These are phyloP conservation scores for Acanthornis magna DNA, from an alignment of 2,797 vertebrate species.

Conservation along the genomic window DNA sequence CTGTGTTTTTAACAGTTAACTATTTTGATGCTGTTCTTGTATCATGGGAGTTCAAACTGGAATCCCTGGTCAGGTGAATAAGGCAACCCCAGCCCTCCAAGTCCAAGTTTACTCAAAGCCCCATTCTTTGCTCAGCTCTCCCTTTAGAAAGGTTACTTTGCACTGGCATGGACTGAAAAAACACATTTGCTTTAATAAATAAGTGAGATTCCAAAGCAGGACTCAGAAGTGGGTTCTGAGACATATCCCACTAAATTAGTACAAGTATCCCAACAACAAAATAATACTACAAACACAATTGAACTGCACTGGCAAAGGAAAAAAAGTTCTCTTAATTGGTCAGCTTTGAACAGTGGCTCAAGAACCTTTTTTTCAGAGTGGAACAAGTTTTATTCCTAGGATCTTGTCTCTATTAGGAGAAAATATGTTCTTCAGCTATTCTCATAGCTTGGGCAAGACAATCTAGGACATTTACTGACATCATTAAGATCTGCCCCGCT, in stretches of 20 bases:
- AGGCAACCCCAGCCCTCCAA: not conserved
- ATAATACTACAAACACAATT: not conserved
- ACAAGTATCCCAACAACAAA: not conserved
- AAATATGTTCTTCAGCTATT: not conserved
- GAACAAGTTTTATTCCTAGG: not conserved
- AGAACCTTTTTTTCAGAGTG: not conserved
- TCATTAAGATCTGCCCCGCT: not conserved
- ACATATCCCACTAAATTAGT: not conserved
- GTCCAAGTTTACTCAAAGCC: not conserved
- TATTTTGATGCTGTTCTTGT: not conserved
- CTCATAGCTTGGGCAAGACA: not conserved
- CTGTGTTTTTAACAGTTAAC: slow-evolving; percentile 39
- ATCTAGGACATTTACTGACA: not conserved
- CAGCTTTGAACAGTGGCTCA: not conserved
- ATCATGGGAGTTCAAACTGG: not conserved
- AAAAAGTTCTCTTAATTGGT: not conserved
- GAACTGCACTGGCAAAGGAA: not conserved
- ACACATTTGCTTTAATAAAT: not conserved
- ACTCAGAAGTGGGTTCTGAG: not conserved
- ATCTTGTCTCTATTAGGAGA: not conserved
- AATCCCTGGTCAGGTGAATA: not conserved
- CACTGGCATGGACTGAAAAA: not conserved
- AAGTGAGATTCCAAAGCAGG: slow-evolving; percentile 10
- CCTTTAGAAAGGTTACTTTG: not conserved
- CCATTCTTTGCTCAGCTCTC: not conserved